These are phyloP conservation scores for Acipenser transmontanus DNA, from an alignment of 2,797 vertebrate genomes.

Conservation along the genomic window DNA sequence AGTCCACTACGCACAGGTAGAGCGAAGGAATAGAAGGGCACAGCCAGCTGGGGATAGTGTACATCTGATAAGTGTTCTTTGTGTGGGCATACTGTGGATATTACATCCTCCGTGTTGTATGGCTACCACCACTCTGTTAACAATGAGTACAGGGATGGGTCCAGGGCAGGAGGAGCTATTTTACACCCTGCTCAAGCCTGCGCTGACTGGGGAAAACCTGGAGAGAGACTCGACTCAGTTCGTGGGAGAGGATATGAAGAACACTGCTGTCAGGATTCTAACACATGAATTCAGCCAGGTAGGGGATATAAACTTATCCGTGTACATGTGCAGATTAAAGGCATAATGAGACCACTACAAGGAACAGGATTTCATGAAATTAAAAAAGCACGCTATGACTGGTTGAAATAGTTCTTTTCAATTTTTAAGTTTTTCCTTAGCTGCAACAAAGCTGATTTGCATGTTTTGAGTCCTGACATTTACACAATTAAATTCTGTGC, in stretches of 20 bases:
- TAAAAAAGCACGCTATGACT: too few relatives aligned
- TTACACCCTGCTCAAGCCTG: constrained; percentile 75
- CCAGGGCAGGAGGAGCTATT: constrained; percentile 75
- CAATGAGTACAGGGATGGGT: constrained; percentile 68
- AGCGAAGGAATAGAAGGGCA: constrained; percentile 18
- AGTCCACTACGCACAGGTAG: constrained; percentile 35
- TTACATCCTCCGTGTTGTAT: constrained; percentile 35
- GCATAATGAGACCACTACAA: too few relatives aligned
- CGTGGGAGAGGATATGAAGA: constrained; percentile 64
- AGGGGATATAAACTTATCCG: constrained; percentile 13
- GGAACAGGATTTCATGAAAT: too few relatives aligned
- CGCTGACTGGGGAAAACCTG: constrained; percentile 60
- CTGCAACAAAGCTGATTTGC: too few relatives aligned
- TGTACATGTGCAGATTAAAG: too few relatives aligned
- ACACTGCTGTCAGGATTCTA: constrained; percentile 28
- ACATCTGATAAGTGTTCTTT: too few relatives aligned
- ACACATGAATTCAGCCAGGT: constrained; percentile 46
- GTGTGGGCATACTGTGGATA: too few relatives aligned
- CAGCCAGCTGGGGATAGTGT: constrained; percentile 36
- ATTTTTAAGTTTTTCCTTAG: too few relatives aligned
- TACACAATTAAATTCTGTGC: too few relatives aligned
- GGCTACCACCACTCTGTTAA: constrained; percentile 73
- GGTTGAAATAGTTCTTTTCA: too few relatives aligned
- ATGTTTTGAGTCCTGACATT: too few relatives aligned
- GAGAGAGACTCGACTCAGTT: constrained; percentile 60